Base-by-base conservation (phyloP, 2,888 invertebrate species). In the Poecilus cupreus region DNA sequence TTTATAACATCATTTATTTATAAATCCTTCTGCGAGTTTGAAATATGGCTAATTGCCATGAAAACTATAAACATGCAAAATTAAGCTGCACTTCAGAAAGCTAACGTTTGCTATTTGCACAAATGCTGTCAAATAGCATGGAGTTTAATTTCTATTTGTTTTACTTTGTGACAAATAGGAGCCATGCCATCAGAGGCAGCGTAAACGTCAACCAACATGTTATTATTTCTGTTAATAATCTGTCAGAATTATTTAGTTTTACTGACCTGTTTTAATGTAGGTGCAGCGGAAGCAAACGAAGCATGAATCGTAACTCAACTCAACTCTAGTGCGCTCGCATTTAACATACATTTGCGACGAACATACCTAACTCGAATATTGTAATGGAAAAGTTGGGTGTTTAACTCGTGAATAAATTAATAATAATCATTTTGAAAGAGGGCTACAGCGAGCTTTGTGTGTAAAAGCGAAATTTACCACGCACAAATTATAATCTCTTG, bases 141-240 rank as follows among this genome's bases (percentile, higher is more conserved):
- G n/a, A 54, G 20, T 20, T 37, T 68, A 37, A 68, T 68, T 68
- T 37, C 16, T 68, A 18, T 68, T 16, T 37, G 37, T 39, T 68
- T 16, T 13, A 18, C 5, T 32, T 11, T 37, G 64, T 37, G 26
- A 60, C 5, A 57, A 60, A 60, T 60, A 5, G 3, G 24, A 68
- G 11, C 37, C 18, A 37, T 68, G n/a, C n/a, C 51, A 18, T 51
- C 18, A 51, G 51, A 18, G 13, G 0, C 37, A 54, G 60, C 8
- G 18, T 32, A 60, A 26, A 24, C 8, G n/a, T 1, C 37, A 60
- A 13, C 64, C n/a, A 68, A 37, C 37, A 18, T 68, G 18, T 20
- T 68, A 68, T 37, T 60, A 60, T 60, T 60, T 60, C 60, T 60
- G 60, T 32, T 68, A 68, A 68, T 68, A 68, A 68, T 68, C 64